Evolutionary conservation across 2,888 invertebrate genomes (phyloP), one percentile per base, ranked within the genome.

Genomic region (Plusia festucae): DNA sequence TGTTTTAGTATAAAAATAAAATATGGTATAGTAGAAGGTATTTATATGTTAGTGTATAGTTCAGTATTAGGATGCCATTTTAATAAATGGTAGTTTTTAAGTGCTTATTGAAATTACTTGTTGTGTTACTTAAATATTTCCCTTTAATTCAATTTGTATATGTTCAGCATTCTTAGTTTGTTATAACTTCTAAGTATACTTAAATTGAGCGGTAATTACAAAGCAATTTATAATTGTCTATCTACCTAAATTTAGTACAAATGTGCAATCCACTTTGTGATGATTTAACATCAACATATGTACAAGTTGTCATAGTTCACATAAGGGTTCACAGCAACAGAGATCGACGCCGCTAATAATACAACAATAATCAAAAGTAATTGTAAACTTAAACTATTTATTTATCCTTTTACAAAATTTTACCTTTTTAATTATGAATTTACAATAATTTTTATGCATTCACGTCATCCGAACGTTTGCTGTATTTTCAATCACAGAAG

Each of bases 321-420:
- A 64, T 65, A 67, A 63, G 78, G 78, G 73, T 70, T 62, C 49
- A 62, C 53, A 30, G 53, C 51, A 61, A 79, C 54, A 74, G 70
- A 79, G 64, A 66, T 75, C 79, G 70, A 77, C 68, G 71, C 67
- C 79, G 74, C 84, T 84, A 89, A 90, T 88, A 90, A 91, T 86
- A 90, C 90, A 89, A 90, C 89, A 91, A 90, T 85, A 90, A 88
- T 88, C 87, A 90, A 92, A 84, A 88, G 82, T 91, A 88, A 87
- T 90, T 90, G 88, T 93, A 89, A 92, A 92, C 93, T 94, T 94
- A 93, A 92, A 93, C 92, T 94, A 93, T 94, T 94, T 94, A 93
- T 94, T 93, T 88, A 89, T 92, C 88, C 91, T 93, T 91, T 92
- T 93, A 93, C 93, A 93, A 93, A 93, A 93, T 90, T 79, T 79